A percentile compares a stretch with the other conserved stretches of the same genome.
Conservation (phyloP, 2,797 vertebrate genomes). For the Myripristis jacobus region DNA sequence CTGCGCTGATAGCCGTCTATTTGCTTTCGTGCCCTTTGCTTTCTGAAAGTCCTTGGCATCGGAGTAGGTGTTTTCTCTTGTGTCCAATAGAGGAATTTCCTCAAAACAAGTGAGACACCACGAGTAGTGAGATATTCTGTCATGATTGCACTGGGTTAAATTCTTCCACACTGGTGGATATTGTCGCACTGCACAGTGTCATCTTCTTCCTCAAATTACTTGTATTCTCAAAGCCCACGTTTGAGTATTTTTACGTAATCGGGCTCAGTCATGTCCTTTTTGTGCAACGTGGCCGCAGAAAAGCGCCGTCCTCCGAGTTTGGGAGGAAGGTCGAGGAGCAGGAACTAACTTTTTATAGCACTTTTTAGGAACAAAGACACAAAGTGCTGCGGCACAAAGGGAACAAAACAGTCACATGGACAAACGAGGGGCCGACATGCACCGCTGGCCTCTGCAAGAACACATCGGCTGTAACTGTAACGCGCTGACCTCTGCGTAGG, state of each 20-base stretch:
- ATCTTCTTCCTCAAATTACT: not conserved
- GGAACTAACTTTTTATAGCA: conserved; percentile 51
- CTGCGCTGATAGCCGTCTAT: too few relatives aligned
- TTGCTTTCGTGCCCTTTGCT: too few relatives aligned
- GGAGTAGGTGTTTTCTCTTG: too few relatives aligned
- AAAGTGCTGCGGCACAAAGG: conserved; percentile 13
- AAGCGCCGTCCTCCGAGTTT: conserved; percentile 39
- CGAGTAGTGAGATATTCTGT: too few relatives aligned
- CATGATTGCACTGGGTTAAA: too few relatives aligned
- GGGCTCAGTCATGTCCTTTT: conserved; percentile 38
- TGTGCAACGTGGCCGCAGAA: conserved; percentile 51
- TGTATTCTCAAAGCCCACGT: not conserved
- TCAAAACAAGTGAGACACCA: too few relatives aligned
- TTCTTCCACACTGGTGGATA: too few relatives aligned
- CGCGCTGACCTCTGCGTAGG: too few relatives aligned
- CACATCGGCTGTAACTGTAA: too few relatives aligned
- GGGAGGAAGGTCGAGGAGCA: conserved; percentile 40
- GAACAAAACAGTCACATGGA: conserved; percentile 1
- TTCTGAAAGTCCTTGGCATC: too few relatives aligned
- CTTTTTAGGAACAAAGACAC: conserved; percentile 45
- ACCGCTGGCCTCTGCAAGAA: conserved; percentile 9
- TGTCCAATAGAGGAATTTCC: too few relatives aligned
- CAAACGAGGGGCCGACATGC: not conserved
- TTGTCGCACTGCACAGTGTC: not conserved
- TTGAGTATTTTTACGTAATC: conserved; percentile 1